Base-by-base conservation (phyloP, 1,140 invertebrate genomes). In the Aphis gossypii region DNA sequence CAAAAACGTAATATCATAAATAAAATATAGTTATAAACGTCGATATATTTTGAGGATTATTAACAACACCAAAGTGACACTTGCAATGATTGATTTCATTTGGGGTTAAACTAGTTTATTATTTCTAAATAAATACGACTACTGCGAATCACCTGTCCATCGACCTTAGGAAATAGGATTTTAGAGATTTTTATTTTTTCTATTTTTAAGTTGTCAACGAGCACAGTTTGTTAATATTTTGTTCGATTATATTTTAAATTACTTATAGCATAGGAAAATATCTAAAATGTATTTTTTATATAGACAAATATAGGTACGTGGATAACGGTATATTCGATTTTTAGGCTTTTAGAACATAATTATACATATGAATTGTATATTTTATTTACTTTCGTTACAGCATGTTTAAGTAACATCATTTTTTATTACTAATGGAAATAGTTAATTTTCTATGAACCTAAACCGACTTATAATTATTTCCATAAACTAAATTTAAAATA, bases 11-110 rank as follows among this genome's bases (percentile, higher is more conserved):
- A n/a, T 68, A 68, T n/a, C 60, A 68, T 68, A 68, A n/a, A 76
- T 76, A 76, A 76, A 76, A 76, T 76, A 76, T 76, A n/a, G 60
- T 76, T 76, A n/a, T 76, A 76, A 18, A 76, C 30, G n/a, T 76
- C 60, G n/a, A 76, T 76, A 35, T n/a, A 76, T 76, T 76, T n/a
- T n/a, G n/a, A n/a, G 60, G 60, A 76, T 76, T 76, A n/a, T 76
- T 76, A 76, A n/a, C 30, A 76, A 76, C 60, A 18, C n/a, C 60
- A 18, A 76, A 76, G 14, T 76, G 30, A 76, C 60, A 76, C 5
- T 76, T 14, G 14, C 11, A 76, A 76, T 76, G 60, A 76, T 76
- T n/a, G 60, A 76, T 76, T 76, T 76, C 60, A 76, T 4, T 76
- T 76, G 60, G 60, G 60, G n/a, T n/a, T 6, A 14, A n/a, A 76